phyloP scores from a whole-genome alignment of 2,113 vertebrate genomes.

The Pycnonotus jocosus region DNA sequence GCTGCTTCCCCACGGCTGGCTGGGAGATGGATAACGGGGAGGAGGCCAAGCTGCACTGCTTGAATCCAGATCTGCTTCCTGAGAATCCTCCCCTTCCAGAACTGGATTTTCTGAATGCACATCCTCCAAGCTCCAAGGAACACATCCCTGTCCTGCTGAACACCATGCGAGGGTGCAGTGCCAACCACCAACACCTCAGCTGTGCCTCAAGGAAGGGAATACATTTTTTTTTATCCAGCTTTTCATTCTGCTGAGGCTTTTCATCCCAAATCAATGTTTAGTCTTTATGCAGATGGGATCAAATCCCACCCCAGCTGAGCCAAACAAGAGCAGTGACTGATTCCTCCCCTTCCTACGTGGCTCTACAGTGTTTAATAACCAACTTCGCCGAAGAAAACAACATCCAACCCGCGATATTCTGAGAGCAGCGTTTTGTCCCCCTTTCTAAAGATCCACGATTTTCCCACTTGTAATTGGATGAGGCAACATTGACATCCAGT shows the following conservation, averaged over 20 bases:
- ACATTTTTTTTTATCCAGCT: rapidly evolving
- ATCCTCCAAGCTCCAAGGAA: background rate
- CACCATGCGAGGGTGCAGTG: rapidly evolving
- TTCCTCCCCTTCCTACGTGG: background rate
- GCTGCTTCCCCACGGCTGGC: background rate
- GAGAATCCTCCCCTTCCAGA: background rate
- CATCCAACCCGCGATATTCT: background rate
- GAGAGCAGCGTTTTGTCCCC: background rate
- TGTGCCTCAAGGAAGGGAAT: background rate
- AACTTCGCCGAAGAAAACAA: background rate
- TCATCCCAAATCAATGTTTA: background rate
- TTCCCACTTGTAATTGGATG: slow-evolving; percentile 46
- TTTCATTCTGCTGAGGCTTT: background rate
- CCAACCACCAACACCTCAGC: background rate
- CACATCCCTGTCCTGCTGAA: background rate
- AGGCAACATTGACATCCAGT: slow-evolving; percentile 80
- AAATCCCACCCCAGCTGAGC: background rate
- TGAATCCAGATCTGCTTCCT: background rate
- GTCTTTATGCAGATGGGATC: background rate
- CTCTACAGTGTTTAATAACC: background rate
- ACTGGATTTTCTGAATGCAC: background rate
- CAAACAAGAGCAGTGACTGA: background rate
- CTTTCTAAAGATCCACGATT: background rate
- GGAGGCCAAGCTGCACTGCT: background rate
- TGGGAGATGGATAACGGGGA: background rate